Evolutionary conservation across 2,113 vertebrate genomes (phyloP).

Genomic region (Austrofundulus limnaeus): DNA sequence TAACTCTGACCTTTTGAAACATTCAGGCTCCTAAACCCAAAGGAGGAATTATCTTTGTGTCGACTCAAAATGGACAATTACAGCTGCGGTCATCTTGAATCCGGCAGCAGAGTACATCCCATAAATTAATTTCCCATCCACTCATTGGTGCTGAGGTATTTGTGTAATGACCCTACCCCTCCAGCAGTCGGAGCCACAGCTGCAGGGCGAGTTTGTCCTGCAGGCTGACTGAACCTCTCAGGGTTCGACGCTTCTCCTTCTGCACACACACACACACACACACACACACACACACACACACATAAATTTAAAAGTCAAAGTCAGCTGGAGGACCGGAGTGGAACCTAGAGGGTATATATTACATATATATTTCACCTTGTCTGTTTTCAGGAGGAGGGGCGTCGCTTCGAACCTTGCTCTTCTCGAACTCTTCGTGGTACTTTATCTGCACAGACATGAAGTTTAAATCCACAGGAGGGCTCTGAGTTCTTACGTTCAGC

Average conservation of each 20-base stretch:
- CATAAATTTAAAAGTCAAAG: not conserved
- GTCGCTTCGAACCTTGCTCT: conserved; percentile 85
- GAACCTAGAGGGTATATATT: too few species aligned
- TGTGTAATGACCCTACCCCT: conserved; percentile 59
- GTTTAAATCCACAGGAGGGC: conserved; percentile 34
- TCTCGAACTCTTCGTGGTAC: conserved; percentile 96
- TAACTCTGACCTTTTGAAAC: too few species aligned
- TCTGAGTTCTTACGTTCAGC: not conserved
- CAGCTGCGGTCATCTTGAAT: too few species aligned
- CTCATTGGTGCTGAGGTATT: too few species aligned
- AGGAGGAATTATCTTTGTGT: too few species aligned
- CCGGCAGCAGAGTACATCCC: too few species aligned
- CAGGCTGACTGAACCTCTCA: conserved; percentile 50
- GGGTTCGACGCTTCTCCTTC: conserved; percentile 43
- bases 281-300: not conserved
- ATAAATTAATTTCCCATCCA: too few species aligned
- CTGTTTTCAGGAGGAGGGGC: conserved; percentile 77
- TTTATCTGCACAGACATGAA: conserved; percentile 82
- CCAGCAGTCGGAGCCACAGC: conserved; percentile 67
- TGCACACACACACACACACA: conserved; percentile 13
- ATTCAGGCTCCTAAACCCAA: too few species aligned
- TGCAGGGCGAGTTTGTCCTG: conserved; percentile 45
- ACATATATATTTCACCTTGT: conserved; percentile 59
- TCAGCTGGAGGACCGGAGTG: not conserved
- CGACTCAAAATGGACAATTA: too few species aligned